Base-by-base conservation (phyloP, 2,888 invertebrate genomes). In the Nomada goodeniana region DNA sequence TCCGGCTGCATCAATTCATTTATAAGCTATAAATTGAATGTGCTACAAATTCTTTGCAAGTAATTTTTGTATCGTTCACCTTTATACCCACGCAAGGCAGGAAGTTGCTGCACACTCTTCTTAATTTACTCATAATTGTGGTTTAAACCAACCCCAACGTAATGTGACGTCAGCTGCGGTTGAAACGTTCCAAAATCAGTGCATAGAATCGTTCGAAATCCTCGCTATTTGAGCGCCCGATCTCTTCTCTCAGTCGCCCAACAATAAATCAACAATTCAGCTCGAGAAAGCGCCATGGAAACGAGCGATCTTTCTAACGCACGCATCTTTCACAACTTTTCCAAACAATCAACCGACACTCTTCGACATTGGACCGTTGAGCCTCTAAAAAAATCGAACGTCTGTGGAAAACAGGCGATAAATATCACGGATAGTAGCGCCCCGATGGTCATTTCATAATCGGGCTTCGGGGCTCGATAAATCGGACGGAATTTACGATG, bases 391-490 rank as follows among this genome's bases (percentile, higher is more conserved):
- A 11, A 50, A 11, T 64, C 11, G 11, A 15, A 23, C 0, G 11
- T 11, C 9, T 23, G 7, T 23, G n/a, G 36, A 71, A 52, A 59
- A 36, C 15, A 20, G 52, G 7, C 20, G 52, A 71, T 52, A 71
- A 71, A 71, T 73, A 73, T 73, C 57, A 18, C 10, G 20, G 67
- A 29, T 29, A 9, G 53, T 29, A 20, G 29, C 26, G 29, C 18
- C 23, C 1, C 18, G 20, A 7, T 15, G 36, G 20, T 20, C 57
- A 47, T 65, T 65, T 73, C 64, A 65, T 73, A 73, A 65, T 65
- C 65, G 65, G 20, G 57, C 55, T 57, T 23, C 20, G 57, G 47
- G 57, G 57, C 57, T 65, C 67, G 47, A 73, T 73, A 65, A 65
- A 73, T 65, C n/a, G 29, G 29, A 20, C 55, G 29, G 55, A 65